Base-by-base conservation (phyloP, 2,797 vertebrate genomes). In the Sebastes steindachneri region DNA sequence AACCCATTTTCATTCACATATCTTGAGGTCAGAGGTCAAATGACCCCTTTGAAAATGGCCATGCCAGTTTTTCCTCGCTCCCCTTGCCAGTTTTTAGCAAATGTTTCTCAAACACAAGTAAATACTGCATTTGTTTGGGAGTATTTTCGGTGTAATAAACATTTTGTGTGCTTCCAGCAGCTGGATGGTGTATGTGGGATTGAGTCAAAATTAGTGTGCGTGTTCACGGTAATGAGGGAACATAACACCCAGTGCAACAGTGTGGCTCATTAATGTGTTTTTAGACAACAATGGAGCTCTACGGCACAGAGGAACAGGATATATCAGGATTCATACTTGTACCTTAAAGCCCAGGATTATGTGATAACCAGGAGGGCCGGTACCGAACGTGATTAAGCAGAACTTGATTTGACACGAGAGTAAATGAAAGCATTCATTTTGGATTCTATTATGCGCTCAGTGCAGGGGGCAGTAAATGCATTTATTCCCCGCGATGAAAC, bases 401-500 rank as follows among this genome's bases (percentile, higher is more conserved):
- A 80, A 71, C 75, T 68, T 68, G 69, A 89, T 84, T 82, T 79
- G 73, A 88, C 81, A 79, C 51, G 23, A 83, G 75, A 77, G 67
- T 79, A 79, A 89, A 89, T 86, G 71, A 87, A 88, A 84, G 62
- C 19, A 10, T 68, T 84, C 19, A 8, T 60, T 77, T 82, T 66
- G 45, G 45, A 69, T 82, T 86, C 29, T 68, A 78, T 82, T 72
- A 48, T 63, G 55, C 0, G 2, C 26, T 57, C 62, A 55, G 67
- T 25, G 55, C 63, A 69, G 79, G 75, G 77, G 79, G 70, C 31
- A 68, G 75, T 86, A 84, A 88, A 82, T 37, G 17, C 60, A 79
- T 88, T 86, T 77, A 48, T 83, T 87, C 73, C 68, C 62, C 12
- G 59, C 72, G 45, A 89, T 54, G 83, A 90, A 89, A 84, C 90